Percentiles rank a stretch among this genome's conserved stretches.
Evolutionary conservation across 2,888 invertebrate genomes (phyloP).

Genomic region (Elaeidobius kamerunicus): DNA sequence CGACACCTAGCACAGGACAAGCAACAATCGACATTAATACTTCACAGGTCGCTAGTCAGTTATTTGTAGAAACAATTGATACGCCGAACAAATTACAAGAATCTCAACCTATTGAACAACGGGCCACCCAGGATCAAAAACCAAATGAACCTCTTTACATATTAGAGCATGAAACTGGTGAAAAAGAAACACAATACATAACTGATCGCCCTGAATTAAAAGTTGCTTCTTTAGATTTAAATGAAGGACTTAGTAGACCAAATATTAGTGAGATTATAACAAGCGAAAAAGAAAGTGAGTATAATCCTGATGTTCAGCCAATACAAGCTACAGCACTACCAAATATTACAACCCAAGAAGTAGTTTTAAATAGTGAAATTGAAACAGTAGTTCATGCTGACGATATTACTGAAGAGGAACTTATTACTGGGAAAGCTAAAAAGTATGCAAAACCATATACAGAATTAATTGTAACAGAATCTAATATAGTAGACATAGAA

Average conservation of each 20-base stretch:
- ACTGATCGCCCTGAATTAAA: conserved; percentile 44
- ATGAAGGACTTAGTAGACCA: conserved; percentile 44
- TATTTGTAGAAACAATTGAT: conserved; percentile 51
- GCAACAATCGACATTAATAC: conserved; percentile 51
- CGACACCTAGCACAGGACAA: conserved; percentile 45
- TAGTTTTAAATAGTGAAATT: conserved; percentile 52
- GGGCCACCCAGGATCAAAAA: conserved; percentile 52
- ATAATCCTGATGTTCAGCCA: conserved; percentile 46
- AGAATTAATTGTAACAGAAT: conserved; percentile 55
- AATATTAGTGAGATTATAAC: conserved; percentile 49
- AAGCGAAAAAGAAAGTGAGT: conserved; percentile 51
- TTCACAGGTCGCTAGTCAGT: conserved; percentile 52
- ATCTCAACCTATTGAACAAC: conserved; percentile 47
- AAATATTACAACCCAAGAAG: conserved; percentile 50
- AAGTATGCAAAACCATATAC: conserved; percentile 51
- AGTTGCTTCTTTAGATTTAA: conserved; percentile 44
- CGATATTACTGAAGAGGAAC: conserved; percentile 47
- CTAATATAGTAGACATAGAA: conserved; percentile 56
- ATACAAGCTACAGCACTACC: conserved; percentile 47
- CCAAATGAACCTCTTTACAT: conserved; percentile 54
- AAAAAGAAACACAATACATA: conserved; percentile 51
- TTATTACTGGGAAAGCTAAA: conserved; percentile 51
- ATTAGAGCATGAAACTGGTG: conserved; percentile 52
- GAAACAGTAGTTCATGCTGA: conserved; percentile 50
- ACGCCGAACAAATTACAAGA: conserved; percentile 40